A percentile compares a stretch with the other conserved stretches of the same genome.
Evolutionary conservation across 2,797 vertebrate genomes (phyloP).

Genomic region (Eulemur mongoz): DNA sequence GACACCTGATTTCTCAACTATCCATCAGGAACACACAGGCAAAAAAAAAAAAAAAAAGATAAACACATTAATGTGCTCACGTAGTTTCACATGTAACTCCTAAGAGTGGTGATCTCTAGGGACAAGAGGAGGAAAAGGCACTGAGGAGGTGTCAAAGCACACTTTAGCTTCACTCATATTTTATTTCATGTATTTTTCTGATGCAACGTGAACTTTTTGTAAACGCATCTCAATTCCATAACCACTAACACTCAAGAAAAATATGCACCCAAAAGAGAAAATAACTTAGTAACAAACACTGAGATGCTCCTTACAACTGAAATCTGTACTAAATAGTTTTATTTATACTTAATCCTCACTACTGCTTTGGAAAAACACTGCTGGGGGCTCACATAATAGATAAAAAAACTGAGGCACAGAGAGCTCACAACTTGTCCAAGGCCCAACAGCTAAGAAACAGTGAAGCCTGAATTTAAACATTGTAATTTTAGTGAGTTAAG

Average conservation of each 20-base stretch:
- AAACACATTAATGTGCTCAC: too few relatives aligned
- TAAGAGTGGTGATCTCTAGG: background rate
- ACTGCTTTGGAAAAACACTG: background rate
- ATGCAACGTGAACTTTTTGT: fast-evolving
- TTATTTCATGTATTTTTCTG: fast-evolving
- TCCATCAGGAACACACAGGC: background rate
- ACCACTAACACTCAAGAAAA: background rate
- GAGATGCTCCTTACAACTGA: background rate
- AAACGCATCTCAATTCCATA: background rate
- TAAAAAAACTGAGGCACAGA: background rate
- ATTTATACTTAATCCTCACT: background rate
- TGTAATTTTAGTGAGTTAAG: fast-evolving
- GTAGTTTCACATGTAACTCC: background rate
- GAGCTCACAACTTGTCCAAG: background rate
- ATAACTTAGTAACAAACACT: background rate
- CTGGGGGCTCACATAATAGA: background rate
- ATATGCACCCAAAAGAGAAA: fast-evolving
- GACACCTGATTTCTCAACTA: background rate
- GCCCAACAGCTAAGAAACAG: background rate
- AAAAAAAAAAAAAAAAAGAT: background rate
- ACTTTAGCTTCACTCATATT: fast-evolving
- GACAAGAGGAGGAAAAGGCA: fast-evolving
- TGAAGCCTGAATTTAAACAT: background rate
- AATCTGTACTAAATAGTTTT: background rate
- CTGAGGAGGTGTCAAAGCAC: fast-evolving